Evolutionary conservation across 2,113 vertebrate genomes (phyloP).

Genomic region (Azemiops feae): DNA sequence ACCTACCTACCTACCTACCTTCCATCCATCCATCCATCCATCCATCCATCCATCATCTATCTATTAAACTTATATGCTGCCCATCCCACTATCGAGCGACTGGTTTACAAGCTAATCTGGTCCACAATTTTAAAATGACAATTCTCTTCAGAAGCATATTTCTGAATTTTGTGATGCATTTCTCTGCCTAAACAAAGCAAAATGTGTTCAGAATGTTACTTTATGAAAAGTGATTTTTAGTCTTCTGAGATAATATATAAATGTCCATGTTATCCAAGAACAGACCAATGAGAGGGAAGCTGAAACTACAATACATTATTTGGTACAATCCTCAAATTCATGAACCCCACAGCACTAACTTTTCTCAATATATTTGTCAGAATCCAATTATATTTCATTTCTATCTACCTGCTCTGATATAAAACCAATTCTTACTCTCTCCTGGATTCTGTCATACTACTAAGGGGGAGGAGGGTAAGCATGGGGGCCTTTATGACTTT

Average conservation of each 20-base stretch:
- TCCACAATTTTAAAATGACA: not conserved
- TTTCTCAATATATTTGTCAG: fast-evolving
- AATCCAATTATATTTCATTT: too few relatives aligned
- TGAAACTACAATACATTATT: fast-evolving
- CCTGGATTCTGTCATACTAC: too few relatives aligned
- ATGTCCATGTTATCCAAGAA: not conserved
- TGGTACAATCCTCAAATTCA: not conserved
- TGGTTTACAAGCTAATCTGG: not conserved
- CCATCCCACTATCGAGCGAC: too few relatives aligned
- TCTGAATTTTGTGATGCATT: not conserved
- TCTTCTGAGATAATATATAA: not conserved
- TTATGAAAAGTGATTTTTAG: not conserved
- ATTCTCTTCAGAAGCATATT: not conserved
- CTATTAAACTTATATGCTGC: too few relatives aligned
- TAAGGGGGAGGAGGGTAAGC: too few relatives aligned
- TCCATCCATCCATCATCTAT: too few relatives aligned
- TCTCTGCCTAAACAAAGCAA: not conserved
- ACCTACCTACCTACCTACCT: too few relatives aligned
- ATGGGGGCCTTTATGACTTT: too few relatives aligned
- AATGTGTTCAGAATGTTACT: not conserved
- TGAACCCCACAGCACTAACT: not conserved
- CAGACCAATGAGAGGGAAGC: not conserved
- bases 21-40: too few relatives aligned
- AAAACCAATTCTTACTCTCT: too few relatives aligned
- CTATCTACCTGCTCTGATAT: too few relatives aligned